Conservation (phyloP, 2,113 vertebrate species). For the Todiramphus saurophagus region DNA sequence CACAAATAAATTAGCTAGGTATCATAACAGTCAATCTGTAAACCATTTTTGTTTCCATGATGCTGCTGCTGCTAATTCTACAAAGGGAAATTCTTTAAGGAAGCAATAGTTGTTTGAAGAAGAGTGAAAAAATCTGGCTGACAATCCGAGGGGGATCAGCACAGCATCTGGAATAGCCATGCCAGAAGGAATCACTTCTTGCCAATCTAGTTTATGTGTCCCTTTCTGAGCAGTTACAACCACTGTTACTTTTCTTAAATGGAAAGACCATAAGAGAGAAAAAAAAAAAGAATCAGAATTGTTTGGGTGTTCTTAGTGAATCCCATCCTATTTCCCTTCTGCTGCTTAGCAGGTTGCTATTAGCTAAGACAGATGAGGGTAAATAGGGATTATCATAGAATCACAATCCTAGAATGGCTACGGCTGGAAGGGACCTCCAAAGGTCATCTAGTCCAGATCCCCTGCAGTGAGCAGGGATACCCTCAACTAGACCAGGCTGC, state of each 20-base stretch:
- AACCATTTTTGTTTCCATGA: neutral
- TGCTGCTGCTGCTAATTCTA: neutral
- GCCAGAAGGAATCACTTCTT: neutral
- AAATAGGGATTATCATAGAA: neutral
- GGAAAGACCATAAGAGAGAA: accelerated
- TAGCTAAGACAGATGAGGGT: neutral
- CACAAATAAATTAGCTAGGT: neutral
- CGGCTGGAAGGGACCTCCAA: no score
- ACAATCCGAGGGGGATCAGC: neutral
- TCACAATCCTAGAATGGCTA: no score
- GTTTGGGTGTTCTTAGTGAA: neutral
- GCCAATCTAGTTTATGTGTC: neutral
- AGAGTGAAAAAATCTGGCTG: neutral
- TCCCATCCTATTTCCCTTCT: neutral
- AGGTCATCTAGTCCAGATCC: no score
- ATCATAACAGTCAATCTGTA: neutral
- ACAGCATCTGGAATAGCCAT: accelerated
- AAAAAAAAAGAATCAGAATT: neutral
- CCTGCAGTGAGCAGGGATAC: no score
- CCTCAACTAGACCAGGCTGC: no score
- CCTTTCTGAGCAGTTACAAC: neutral
- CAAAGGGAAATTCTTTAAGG: neutral
- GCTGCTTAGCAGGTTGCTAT: neutral
- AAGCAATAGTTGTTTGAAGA: neutral
- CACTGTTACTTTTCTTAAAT: neutral